phyloP scores from a whole-genome alignment of 2,113 vertebrate species.

The Hyperoodon ampullatus region DNA sequence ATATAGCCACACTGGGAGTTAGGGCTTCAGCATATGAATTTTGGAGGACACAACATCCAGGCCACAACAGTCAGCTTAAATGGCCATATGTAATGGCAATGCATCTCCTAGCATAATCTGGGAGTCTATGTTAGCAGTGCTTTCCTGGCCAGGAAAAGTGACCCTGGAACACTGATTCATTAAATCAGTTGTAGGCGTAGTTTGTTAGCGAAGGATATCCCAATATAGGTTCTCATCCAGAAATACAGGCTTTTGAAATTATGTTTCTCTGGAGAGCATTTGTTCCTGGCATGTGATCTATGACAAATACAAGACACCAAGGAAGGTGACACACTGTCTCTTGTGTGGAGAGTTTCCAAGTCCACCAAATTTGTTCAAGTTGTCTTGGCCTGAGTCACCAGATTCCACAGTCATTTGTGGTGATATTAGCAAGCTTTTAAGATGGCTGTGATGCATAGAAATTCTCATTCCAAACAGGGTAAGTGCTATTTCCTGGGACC shows the following conservation, averaged over 20 bases:
- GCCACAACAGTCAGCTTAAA: neutral
- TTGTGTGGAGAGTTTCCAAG: neutral
- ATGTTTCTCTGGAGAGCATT: neutral
- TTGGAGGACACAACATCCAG: neutral
- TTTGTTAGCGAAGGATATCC: neutral
- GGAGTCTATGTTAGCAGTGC: neutral
- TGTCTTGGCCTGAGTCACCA: neutral
- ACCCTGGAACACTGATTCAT: neutral
- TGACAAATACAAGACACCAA: neutral
- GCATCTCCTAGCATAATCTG: neutral
- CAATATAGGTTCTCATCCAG: neutral
- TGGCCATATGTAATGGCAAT: neutral
- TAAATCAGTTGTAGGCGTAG: neutral
- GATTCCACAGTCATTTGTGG: neutral
- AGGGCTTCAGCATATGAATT: neutral
- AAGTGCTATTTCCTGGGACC: neutral
- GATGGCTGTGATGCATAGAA: neutral
- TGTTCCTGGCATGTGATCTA: neutral
- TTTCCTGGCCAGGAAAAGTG: constrained; percentile 3
- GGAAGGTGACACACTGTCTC: neutral
- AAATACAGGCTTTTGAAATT: neutral
- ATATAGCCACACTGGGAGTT: neutral
- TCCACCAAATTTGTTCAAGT: neutral
- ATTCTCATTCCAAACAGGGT: neutral
- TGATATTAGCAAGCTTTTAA: constrained; percentile 10